phyloP scores from a whole-genome alignment of 2,797 vertebrate genomes.

The Leptatherina wallacei region DNA sequence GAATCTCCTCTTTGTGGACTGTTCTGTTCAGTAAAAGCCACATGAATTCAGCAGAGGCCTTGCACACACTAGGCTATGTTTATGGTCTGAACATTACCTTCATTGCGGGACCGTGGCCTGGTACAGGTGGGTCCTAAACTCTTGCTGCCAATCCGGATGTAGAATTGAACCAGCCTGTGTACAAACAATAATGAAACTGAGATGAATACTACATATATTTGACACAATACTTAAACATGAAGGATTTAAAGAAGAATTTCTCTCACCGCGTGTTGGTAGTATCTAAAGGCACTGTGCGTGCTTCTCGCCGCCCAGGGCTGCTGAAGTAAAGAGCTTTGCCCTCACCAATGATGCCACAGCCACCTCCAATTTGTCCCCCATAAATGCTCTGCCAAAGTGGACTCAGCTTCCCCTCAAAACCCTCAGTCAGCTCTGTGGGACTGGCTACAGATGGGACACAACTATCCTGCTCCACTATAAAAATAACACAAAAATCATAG shows the following conservation, averaged over 20 bases:
- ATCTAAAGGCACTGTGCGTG: constrained; percentile 91
- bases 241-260: background rate
- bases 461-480: constrained; percentile 91
- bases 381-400: constrained; percentile 94
- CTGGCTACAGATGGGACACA: constrained; percentile 91
- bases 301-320: constrained; percentile 92
- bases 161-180: constrained; percentile 93
- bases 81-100: constrained; percentile 85
- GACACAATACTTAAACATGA: background rate
- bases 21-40: constrained; percentile 43
- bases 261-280: constrained; percentile 93
- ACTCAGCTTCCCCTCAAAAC: constrained; percentile 96
- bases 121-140: constrained; percentile 91
- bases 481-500: constrained; percentile 11
- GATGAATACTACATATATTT: constrained; percentile 5
- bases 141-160: constrained; percentile 95
- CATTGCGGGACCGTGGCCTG: constrained; percentile 92
- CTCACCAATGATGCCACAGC: constrained; percentile 92
- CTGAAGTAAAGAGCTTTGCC: constrained; percentile 95
- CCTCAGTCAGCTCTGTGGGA: constrained; percentile 93
- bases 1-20: constrained; percentile 13
- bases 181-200: constrained; percentile 11
- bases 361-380: constrained; percentile 91
- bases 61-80: background rate
- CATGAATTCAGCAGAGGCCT: constrained; percentile 54